A percentile compares a stretch with the other conserved stretches of the same genome.
Conservation (phyloP, 2,113 vertebrate genomes). For the Bujurquina vittata region DNA sequence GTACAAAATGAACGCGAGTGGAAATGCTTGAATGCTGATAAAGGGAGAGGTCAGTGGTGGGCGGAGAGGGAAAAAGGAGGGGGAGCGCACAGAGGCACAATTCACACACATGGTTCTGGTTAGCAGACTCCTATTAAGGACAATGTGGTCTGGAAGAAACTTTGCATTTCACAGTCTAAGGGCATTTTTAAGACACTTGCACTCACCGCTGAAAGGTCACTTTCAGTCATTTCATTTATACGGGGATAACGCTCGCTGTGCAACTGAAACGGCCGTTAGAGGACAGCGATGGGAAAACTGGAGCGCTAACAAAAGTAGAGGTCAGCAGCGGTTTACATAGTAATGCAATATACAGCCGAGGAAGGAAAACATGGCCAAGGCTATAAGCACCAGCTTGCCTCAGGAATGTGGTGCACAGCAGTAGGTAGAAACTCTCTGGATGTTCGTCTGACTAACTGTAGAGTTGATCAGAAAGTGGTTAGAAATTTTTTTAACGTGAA, state of each 20-base stretch:
- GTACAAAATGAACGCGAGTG: slow-evolving; percentile 25
- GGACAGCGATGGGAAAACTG: neutral
- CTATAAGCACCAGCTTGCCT: neutral
- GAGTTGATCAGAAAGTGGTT: too few species aligned
- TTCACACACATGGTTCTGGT: slow-evolving; percentile 75
- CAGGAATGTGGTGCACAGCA: neutral
- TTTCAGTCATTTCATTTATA: slow-evolving; percentile 30
- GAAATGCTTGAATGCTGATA: slow-evolving; percentile 31
- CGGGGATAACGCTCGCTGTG: slow-evolving; percentile 14
- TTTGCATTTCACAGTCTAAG: slow-evolving; percentile 79
- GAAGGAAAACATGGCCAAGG: neutral
- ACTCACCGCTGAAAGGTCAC: slow-evolving; percentile 46
- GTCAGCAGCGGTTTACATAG: slow-evolving; percentile 31
- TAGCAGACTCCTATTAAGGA: slow-evolving; percentile 68
- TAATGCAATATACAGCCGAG: neutral
- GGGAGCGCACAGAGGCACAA: slow-evolving; percentile 27
- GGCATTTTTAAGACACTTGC: slow-evolving; percentile 59
- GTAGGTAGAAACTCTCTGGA: neutral
- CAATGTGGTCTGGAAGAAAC: slow-evolving; percentile 66
- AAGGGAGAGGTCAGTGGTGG: slow-evolving; percentile 40
- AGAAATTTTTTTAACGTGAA: neutral
- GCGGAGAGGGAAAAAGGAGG: slow-evolving; percentile 19
- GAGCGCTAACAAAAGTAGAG: neutral
- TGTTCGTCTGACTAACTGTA: neutral
- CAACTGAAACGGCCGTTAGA: neutral